Evolutionary conservation across 2,113 vertebrate genomes (phyloP).

Genomic region (Rhinogobius similis): DNA sequence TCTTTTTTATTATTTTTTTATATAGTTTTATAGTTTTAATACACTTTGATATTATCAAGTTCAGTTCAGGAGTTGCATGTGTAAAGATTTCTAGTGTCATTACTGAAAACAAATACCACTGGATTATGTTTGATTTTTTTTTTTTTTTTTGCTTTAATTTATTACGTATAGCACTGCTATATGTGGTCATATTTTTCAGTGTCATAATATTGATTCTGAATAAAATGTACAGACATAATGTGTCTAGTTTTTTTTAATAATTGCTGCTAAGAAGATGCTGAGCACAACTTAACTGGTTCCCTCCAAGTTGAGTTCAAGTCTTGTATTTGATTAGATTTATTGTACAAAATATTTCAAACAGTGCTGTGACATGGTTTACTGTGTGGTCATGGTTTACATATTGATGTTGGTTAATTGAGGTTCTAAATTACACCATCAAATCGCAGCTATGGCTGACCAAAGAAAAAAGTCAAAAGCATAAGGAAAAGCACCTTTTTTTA

Average conservation of each 20-base stretch:
- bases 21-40: conserved; percentile 16
- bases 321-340: background rate
- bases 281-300: background rate
- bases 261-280: background rate
- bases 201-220: conserved; percentile 45
- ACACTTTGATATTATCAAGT: conserved; percentile 12
- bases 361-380: background rate
- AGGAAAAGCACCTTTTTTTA: background rate
- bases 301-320: background rate
- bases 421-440: background rate
- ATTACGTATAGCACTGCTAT: conserved; percentile 48
- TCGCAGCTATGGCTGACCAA: conserved; percentile 10
- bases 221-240: conserved; percentile 34
- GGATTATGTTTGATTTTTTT: conserved; percentile 31
- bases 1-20: background rate
- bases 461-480: conserved; percentile 9
- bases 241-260: too few species aligned
- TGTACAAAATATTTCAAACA: conserved; percentile 26
- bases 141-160: conserved; percentile 44
- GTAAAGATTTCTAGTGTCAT: conserved; percentile 47
- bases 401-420: conserved; percentile 28
- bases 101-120: conserved; percentile 41
- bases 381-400: conserved; percentile 16
- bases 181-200: conserved; percentile 52
- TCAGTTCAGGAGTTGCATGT: conserved; percentile 45